phyloP scores from a whole-genome alignment of 2,113 vertebrate genomes.

The Panthera uncia region DNA sequence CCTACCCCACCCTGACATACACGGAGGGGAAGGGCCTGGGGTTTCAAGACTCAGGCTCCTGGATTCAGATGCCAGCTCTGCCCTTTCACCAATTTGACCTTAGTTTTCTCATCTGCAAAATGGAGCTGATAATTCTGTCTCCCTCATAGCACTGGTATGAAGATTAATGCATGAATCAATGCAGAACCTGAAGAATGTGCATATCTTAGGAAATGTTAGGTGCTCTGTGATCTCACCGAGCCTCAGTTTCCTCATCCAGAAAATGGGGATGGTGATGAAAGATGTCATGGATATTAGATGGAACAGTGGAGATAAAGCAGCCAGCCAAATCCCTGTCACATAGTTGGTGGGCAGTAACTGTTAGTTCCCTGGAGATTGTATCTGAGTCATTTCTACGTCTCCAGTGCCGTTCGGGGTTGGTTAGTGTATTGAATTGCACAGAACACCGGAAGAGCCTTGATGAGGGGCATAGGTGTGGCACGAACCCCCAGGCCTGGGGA shows the following conservation, averaged over 20 bases:
- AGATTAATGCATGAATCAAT: neutral
- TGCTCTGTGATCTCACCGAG: neutral
- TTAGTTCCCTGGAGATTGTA: neutral
- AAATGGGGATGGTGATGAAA: neutral
- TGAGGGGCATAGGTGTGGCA: no score
- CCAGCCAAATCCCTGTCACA: neutral
- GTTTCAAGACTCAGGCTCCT: neutral
- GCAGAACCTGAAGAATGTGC: neutral
- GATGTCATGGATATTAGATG: neutral
- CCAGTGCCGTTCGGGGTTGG: neutral
- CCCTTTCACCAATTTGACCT: neutral
- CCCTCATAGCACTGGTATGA: neutral
- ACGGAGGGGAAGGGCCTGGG: neutral
- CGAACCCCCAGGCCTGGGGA: neutral
- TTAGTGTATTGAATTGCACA: neutral
- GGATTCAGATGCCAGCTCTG: neutral
- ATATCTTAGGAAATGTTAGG: neutral
- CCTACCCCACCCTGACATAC: neutral
- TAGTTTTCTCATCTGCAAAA: constrained; percentile 42
- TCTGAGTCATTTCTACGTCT: neutral
- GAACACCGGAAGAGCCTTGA: neutral
- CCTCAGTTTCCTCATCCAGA: neutral
- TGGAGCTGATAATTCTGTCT: neutral
- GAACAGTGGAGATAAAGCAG: neutral
- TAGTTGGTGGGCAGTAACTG: neutral